These are phyloP conservation scores for Tenthredo mesomela DNA, from an alignment of 2,888 invertebrate species.

Conservation along the genomic window DNA sequence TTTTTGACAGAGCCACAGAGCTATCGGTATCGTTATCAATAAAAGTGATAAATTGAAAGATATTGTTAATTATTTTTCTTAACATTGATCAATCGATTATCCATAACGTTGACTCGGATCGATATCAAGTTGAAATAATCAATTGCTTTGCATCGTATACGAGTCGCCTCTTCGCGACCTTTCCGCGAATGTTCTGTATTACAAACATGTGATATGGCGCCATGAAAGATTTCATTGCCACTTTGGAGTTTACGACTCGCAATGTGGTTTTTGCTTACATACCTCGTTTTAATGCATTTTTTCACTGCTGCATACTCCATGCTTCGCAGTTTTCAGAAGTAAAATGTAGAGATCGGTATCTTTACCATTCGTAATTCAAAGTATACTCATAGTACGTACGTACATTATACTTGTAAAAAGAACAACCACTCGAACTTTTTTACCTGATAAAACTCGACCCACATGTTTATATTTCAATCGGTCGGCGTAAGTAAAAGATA, in stretches of 20 bases:
- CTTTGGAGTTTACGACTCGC: constrained; percentile 40
- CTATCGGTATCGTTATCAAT: neutral
- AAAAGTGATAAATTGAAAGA: neutral
- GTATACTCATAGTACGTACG: neutral
- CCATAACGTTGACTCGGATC: neutral
- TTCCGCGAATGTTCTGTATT: neutral
- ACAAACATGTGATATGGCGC: constrained; percentile 19
- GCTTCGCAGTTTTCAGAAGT: neutral
- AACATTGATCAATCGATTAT: neutral
- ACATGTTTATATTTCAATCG: constrained; percentile 7
- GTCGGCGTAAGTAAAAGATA: constrained; percentile 21
- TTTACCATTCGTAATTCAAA: neutral
- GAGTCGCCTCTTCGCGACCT: neutral
- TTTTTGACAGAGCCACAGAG: neutral
- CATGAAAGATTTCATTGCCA: constrained; percentile 44
- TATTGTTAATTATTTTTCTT: neutral
- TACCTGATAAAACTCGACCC: neutral
- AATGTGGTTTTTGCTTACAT: constrained; percentile 34
- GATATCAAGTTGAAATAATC: constrained; percentile 5
- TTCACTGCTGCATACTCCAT: constrained; percentile 8
- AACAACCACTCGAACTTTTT: neutral
- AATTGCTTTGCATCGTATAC: constrained; percentile 9
- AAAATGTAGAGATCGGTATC: neutral
- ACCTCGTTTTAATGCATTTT: constrained; percentile 30
- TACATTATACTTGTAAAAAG: neutral